phyloP scores from a whole-genome alignment of 2,113 vertebrate species.

The Fregata magnificens region DNA sequence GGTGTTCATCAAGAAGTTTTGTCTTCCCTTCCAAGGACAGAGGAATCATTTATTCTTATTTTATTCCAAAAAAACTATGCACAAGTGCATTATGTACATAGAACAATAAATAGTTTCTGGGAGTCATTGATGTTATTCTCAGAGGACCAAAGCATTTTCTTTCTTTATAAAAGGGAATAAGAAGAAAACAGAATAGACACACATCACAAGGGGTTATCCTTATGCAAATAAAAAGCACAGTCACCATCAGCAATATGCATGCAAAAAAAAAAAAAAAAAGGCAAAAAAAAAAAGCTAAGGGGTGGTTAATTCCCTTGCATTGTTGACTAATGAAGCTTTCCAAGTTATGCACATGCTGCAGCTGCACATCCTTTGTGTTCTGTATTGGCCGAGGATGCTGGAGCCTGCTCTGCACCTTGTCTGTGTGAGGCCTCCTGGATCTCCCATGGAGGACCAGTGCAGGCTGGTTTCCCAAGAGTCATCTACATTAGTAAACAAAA shows the following conservation, averaged over 20 bases:
- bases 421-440: neutral
- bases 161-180: neutral
- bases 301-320: neutral
- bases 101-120: constrained; percentile 13
- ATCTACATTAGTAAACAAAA: neutral
- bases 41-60: neutral
- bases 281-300: neutral
- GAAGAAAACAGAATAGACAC: neutral
- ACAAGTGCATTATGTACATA: neutral
- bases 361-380: neutral
- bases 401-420: neutral
- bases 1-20: neutral
- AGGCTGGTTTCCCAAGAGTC: neutral
- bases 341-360: neutral
- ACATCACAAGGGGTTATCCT: neutral
- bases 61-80: neutral
- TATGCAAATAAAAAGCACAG: neutral
- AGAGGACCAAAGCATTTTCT: neutral
- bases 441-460: neutral
- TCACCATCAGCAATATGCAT: neutral
- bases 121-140: neutral
- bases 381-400: neutral
- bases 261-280: neutral
- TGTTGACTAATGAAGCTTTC: constrained; percentile 20
- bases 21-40: neutral